Base-by-base conservation (phyloP, 2,797 vertebrate species). In the Toxotes lorentzi region DNA sequence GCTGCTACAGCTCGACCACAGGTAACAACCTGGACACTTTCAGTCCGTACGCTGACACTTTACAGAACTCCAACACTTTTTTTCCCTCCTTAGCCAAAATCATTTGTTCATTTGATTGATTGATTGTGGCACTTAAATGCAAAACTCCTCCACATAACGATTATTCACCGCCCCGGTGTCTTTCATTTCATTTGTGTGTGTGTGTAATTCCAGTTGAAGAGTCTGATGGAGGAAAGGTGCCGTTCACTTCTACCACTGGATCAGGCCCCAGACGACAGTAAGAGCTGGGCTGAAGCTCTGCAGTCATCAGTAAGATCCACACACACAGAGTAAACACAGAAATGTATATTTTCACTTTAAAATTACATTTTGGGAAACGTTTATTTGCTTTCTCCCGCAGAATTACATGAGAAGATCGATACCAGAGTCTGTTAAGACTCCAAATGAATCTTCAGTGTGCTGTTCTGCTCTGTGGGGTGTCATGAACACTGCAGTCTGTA, bases 231-330 rank as follows among this genome's bases (percentile, higher is more conserved):
- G 41, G 3, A 48, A 0, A 38, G 0, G 1, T 56, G 85, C 8
- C 32, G 1, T 0, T 0, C n/a, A 0, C 0, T 50, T 0, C 27
- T 90, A 17, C 89, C 91, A 45, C 65, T 92, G 79, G 65, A 90
- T 56, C 0, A 9, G 7, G 78, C 86, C 4, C 0, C n/a, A 5
- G 0, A 6, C 0, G 21, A 79, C 0, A n/a, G 47, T 13, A 35
- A 53, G 27, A 19, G 19, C 2, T 10, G 8, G 53, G 27, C 30
- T 9, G 27, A 32, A 9, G 14, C 10, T 32, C 53, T 32, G 16
- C 53, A 56, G 16, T 0, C 27, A 3, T 16, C 24, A 8, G 60
- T 63, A 16, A 64, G 32, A 65, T 24, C n/a, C 23, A 5, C 48
- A 50, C 48, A 19, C 47, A 43, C 41, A 43, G 4, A 4, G 10